phyloP scores from a whole-genome alignment of 2,888 invertebrate genomes.

The Sesia apiformis region DNA sequence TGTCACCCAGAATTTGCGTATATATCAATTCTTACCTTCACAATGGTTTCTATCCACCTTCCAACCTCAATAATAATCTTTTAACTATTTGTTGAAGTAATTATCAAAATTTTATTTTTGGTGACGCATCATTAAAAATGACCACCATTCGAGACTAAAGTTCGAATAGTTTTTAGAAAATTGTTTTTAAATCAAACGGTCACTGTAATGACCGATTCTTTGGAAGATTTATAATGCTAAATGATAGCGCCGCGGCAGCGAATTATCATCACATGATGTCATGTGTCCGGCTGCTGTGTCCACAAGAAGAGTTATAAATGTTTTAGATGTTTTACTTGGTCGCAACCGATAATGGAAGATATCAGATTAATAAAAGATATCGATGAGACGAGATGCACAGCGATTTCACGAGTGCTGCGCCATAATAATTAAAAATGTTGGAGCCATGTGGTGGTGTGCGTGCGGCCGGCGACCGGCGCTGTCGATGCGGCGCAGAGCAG shows the following conservation, averaged over 20 bases:
- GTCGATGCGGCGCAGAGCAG: slow-evolving; percentile 38
- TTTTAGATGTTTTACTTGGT: slow-evolving; percentile 48
- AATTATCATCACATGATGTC: slow-evolving; percentile 65
- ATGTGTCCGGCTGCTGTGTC: slow-evolving; percentile 53
- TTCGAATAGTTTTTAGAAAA: background rate
- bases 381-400: slow-evolving; percentile 58
- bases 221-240: slow-evolving; percentile 42
- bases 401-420: slow-evolving; percentile 62
- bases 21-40: no score
- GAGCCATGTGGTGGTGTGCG: slow-evolving; percentile 28
- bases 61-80: no score
- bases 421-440: slow-evolving; percentile 60
- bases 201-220: slow-evolving; percentile 31
- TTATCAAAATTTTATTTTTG: no score
- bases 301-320: slow-evolving; percentile 49
- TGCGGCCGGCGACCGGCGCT: slow-evolving; percentile 13
- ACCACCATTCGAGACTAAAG: no score
- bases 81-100: no score
- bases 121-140: no score
- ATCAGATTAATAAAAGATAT: slow-evolving; percentile 62
- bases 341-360: slow-evolving; percentile 60
- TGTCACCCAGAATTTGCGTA: no score
- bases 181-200: slow-evolving; percentile 17
- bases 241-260: slow-evolving; percentile 44
- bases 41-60: no score